Evolutionary conservation across 2,113 vertebrate genomes (phyloP).

Genomic region (Chionis minor): DNA sequence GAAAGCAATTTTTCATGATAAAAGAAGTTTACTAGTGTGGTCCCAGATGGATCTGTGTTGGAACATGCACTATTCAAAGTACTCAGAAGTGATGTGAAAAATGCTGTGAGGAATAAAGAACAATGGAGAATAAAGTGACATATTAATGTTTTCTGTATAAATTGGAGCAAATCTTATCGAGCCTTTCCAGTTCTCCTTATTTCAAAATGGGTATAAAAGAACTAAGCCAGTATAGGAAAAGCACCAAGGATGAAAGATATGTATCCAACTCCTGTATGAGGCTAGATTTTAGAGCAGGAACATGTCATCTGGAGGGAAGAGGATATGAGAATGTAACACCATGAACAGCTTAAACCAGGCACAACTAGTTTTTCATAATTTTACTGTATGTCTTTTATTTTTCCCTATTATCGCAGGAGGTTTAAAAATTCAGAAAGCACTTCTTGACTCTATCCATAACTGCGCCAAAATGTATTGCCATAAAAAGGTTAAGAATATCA

Average conservation of each 20-base stretch:
- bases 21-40: not conserved
- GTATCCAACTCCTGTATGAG: not conserved
- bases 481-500: not conserved
- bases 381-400: not conserved
- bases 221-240: not conserved
- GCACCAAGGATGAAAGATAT: not conserved
- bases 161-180: not conserved
- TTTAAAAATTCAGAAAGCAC: not conserved
- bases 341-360: not conserved
- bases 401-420: not conserved
- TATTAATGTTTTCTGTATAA: not conserved
- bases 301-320: not conserved
- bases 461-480: not conserved
- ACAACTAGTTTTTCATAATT: not conserved
- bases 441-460: not conserved
- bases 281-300: not conserved
- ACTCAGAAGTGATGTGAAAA: not conserved
- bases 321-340: not conserved
- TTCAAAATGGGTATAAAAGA: not conserved
- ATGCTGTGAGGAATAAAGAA: not conserved
- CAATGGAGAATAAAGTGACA: not conserved
- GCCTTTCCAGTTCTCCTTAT: not conserved
- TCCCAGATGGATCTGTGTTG: not conserved
- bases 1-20: not conserved
- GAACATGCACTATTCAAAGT: not conserved